Percentiles rank a stretch among this genome's conserved stretches.
Conservation (phyloP, 2,113 vertebrate genomes). For the Propithecus coquereli region DNA sequence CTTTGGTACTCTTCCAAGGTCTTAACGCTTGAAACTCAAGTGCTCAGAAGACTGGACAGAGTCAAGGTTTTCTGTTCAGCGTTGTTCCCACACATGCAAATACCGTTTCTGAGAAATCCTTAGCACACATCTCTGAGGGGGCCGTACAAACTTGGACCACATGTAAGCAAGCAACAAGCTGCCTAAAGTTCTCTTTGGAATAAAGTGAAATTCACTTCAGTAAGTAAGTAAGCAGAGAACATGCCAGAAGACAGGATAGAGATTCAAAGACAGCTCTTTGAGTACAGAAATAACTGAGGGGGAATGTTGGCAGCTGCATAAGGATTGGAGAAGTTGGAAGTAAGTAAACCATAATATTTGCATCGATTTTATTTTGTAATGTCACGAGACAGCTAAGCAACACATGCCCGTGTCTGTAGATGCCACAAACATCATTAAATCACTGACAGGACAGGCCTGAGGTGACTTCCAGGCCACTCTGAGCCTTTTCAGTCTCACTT, state of each 20-base stretch:
- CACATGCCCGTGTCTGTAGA: accelerated
- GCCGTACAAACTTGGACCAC: not conserved
- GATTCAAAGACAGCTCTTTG: not conserved
- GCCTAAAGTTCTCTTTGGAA: not conserved
- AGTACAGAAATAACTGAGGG: not conserved
- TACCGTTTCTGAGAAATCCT: not conserved
- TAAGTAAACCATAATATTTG: not conserved
- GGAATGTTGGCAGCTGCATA: not conserved
- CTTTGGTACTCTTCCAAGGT: not conserved
- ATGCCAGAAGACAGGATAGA: not conserved
- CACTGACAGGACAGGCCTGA: not conserved
- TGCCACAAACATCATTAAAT: not conserved
- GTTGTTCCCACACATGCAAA: not conserved
- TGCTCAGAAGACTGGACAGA: not conserved
- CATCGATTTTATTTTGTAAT: not conserved
- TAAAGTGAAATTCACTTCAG: not conserved
- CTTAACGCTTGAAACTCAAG: not conserved
- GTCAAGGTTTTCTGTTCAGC: not conserved
- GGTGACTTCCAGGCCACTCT: not conserved
- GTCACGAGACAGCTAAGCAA: not conserved
- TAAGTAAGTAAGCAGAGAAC: not conserved
- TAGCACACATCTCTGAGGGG: not conserved
- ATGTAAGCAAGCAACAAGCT: not conserved
- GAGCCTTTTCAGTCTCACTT: not conserved
- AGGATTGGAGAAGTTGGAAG: not conserved